Conservation (phyloP, 2,888 invertebrate genomes). For the Phaedon cochleariae region DNA sequence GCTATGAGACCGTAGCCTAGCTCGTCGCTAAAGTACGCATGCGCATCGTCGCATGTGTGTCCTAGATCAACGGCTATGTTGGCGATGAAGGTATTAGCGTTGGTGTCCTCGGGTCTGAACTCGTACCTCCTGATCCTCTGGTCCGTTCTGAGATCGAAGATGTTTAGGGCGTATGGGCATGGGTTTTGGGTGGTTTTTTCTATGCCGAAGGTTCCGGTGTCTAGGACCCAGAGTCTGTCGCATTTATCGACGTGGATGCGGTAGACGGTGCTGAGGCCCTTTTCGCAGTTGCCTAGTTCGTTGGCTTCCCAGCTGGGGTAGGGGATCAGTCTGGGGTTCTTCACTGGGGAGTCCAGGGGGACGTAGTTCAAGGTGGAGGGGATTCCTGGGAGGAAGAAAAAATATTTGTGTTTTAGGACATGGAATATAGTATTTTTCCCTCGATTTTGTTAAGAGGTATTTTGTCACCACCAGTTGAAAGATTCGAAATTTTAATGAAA, state of each 20-base stretch:
- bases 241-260: slow-evolving; percentile 82
- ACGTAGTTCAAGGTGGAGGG: slow-evolving; percentile 85
- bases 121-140: slow-evolving; percentile 73
- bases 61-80: slow-evolving; percentile 78
- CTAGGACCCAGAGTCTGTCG: slow-evolving; percentile 83
- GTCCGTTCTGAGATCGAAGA: slow-evolving; percentile 80
- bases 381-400: slow-evolving; percentile 62
- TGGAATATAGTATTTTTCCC: too few species aligned
- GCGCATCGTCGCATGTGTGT: slow-evolving; percentile 44
- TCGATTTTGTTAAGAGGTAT: too few species aligned
- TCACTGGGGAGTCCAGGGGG: slow-evolving; percentile 68
- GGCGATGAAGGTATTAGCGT: slow-evolving; percentile 83
- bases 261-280: slow-evolving; percentile 79
- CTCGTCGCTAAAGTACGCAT: slow-evolving; percentile 71
- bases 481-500: too few species aligned
- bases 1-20: slow-evolving; percentile 82
- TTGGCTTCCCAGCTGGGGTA: slow-evolving; percentile 82
- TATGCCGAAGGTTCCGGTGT: slow-evolving; percentile 84
- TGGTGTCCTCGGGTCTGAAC: slow-evolving; percentile 76
- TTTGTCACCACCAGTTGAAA: background rate
- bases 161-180: slow-evolving; percentile 81
- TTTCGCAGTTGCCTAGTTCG: slow-evolving; percentile 78
- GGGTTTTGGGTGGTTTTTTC: slow-evolving; percentile 78
- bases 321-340: slow-evolving; percentile 80
- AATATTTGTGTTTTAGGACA: background rate